phyloP scores from a whole-genome alignment of 2,113 vertebrate genomes.

The Anoura caudifer region DNA sequence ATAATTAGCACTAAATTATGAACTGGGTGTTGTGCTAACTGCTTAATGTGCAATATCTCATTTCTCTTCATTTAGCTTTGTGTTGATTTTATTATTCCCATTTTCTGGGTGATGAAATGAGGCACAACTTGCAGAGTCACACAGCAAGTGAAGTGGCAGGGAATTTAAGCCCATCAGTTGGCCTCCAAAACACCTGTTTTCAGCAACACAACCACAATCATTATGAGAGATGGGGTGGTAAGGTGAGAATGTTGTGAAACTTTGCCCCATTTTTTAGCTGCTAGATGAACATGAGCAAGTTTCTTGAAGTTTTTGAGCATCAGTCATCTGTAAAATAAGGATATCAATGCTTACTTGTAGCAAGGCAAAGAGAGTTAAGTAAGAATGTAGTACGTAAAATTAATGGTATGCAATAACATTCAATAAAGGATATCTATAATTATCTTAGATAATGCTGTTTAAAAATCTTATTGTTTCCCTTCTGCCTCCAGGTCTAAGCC shows the following conservation, averaged over 20 bases:
- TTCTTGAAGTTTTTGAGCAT: neutral
- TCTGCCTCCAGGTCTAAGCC: neutral
- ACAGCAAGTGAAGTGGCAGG: neutral
- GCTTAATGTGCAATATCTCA: neutral
- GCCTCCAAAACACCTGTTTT: neutral
- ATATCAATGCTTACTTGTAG: neutral
- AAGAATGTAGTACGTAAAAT: neutral
- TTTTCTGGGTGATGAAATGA: conserved; percentile 4
- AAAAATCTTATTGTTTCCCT: neutral
- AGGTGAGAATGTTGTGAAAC: neutral
- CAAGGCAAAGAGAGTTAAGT: neutral
- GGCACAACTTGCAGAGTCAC: neutral
- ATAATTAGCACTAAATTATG: neutral
- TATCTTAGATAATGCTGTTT: neutral
- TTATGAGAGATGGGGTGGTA: neutral
- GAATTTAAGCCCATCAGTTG: neutral
- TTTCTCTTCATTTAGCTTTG: neutral
- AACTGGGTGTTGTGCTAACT: neutral
- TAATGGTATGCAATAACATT: neutral
- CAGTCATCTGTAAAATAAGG: neutral
- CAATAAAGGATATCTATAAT: neutral
- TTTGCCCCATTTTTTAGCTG: neutral
- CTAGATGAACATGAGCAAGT: neutral
- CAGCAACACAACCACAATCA: neutral
- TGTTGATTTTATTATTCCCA: neutral